phyloP scores from a whole-genome alignment of 2,888 invertebrate species.

The Agrochola circellaris region DNA sequence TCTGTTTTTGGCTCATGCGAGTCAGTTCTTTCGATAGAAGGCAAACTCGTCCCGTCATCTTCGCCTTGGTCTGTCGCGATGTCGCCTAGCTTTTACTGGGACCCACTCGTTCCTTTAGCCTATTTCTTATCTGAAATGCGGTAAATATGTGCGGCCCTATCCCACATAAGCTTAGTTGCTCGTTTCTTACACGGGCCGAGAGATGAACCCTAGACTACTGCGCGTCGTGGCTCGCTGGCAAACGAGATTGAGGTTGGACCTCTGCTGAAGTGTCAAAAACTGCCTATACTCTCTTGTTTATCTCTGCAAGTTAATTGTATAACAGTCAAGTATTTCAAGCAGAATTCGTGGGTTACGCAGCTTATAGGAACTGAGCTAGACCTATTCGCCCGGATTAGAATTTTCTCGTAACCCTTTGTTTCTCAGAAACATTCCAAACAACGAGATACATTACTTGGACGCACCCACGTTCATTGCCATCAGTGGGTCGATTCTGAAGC shows the following conservation, averaged over 20 bases:
- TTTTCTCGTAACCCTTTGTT: neutral
- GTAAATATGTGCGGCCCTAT: too few species aligned
- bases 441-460: neutral
- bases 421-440: neutral
- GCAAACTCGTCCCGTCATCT: neutral
- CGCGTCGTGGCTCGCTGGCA: neutral
- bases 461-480: neutral
- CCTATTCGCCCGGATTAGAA: neutral
- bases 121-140: neutral
- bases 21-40: neutral
- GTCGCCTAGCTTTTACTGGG: neutral
- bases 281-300: neutral
- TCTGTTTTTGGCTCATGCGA: neutral
- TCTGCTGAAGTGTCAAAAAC: neutral
- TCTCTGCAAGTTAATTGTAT: neutral
- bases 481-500: neutral
- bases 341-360: neutral
- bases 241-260: neutral
- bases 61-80: neutral
- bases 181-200: neutral
- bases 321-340: neutral
- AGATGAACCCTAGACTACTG: neutral
- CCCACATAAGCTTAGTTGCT: too few species aligned
- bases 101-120: neutral
- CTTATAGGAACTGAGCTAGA: too few species aligned